Conservation (phyloP, 2,888 invertebrate species). For the Abrostola tripartita region DNA sequence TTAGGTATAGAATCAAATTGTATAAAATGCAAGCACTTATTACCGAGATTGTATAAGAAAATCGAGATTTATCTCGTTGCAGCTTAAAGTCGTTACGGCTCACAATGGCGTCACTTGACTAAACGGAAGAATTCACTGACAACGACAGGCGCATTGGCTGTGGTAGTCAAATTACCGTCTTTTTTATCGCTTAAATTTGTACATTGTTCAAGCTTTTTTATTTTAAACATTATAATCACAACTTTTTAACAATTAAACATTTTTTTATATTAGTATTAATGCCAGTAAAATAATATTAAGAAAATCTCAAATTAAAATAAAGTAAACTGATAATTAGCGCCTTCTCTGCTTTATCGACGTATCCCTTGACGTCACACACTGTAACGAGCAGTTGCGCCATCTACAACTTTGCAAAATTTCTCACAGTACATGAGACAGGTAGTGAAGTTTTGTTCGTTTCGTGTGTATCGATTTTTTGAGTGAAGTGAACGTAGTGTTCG, state of each 20-base stretch:
- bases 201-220: neutral
- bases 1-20: conserved; percentile 79
- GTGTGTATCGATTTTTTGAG: conserved; percentile 95
- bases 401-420: conserved; percentile 72
- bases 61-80: conserved; percentile 90
- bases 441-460: conserved; percentile 89
- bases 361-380: conserved; percentile 74
- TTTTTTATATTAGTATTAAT: neutral
- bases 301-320: conserved; percentile 5
- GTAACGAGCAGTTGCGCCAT: conserved; percentile 69
- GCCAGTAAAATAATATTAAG: neutral
- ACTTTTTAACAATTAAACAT: neutral
- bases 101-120: conserved; percentile 94
- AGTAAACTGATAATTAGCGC: conserved; percentile 39
- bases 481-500: conserved; percentile 91
- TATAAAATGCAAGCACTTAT: conserved; percentile 72
- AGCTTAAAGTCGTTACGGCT: conserved; percentile 92
- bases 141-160: conserved; percentile 66
- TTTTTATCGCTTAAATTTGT: neutral
- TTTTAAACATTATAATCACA: neutral
- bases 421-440: conserved; percentile 81
- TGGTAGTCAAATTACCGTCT: conserved; percentile 57
- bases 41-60: conserved; percentile 91
- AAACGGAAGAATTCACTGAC: conserved; percentile 81
- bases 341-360: conserved; percentile 72